Percentiles rank a stretch among this genome's conserved stretches.
These are phyloP conservation scores for Pheosia gnoma DNA, from an alignment of 2,888 invertebrate genomes.

Conservation along the genomic window DNA sequence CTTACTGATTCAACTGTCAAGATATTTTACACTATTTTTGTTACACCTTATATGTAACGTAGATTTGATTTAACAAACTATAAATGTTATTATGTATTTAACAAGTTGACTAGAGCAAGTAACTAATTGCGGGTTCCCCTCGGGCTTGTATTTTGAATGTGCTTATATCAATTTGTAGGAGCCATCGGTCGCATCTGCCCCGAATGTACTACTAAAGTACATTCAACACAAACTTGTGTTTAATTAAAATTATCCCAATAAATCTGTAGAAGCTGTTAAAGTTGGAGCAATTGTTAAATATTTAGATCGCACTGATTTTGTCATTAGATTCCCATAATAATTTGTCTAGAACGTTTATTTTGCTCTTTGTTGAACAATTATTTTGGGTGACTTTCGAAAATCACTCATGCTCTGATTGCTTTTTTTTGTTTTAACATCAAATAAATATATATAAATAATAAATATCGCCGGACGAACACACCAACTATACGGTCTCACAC, in stretches of 20 bases:
- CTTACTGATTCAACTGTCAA: too few species aligned
- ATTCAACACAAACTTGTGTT: constrained; percentile 38
- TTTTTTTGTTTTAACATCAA: too few species aligned
- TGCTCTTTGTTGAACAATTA: too few species aligned
- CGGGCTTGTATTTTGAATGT: constrained; percentile 33
- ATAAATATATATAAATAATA: too few species aligned
- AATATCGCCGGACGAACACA: too few species aligned
- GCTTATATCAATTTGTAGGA: constrained; percentile 37
- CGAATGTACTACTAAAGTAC: constrained; percentile 18
- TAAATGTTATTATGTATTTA: background rate
- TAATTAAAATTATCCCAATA: constrained; percentile 43
- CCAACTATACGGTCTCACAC: too few species aligned
- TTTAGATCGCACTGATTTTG: background rate
- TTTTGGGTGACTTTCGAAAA: too few species aligned
- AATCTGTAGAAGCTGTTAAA: constrained; percentile 7
- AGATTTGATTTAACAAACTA: constrained; percentile 7
- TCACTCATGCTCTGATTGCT: too few species aligned
- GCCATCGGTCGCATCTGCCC: constrained; percentile 26
- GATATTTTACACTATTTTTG: too few species aligned
- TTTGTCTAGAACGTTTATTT: background rate
- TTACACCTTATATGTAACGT: too few species aligned
- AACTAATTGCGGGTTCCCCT: constrained; percentile 24
- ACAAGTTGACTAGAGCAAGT: constrained; percentile 11
- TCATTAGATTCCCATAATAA: background rate
- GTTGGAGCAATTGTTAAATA: constrained; percentile 19